Percentiles rank a stretch among this genome's conserved stretches.
Conservation (phyloP, 2,888 invertebrate genomes). For the Sericinus montela region DNA sequence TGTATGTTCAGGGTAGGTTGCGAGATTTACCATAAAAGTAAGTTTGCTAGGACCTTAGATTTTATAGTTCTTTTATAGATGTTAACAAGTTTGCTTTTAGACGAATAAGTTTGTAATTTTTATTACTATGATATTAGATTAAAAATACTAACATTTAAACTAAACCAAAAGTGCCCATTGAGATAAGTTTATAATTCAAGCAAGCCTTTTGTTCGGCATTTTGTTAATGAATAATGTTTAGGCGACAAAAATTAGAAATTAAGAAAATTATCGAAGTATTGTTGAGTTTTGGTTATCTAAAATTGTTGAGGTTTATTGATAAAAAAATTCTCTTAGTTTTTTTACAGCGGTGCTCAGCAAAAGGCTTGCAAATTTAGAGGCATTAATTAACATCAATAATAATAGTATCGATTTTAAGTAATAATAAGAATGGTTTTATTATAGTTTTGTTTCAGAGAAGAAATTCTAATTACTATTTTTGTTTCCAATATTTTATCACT, state of each 20-base stretch:
- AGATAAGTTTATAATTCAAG: conserved; percentile 74
- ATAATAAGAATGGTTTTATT: conserved; percentile 75
- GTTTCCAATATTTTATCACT: conserved; percentile 78
- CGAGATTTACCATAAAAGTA: conserved; percentile 66
- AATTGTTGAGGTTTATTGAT: conserved; percentile 73
- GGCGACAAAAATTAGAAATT: conserved; percentile 74
- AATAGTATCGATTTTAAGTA: conserved; percentile 73
- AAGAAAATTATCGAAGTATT: conserved; percentile 72
- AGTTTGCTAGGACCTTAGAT: conserved; percentile 72
- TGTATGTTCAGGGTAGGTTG: conserved; percentile 72
- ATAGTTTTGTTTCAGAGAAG: conserved; percentile 77
- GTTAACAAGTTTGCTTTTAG: conserved; percentile 76
- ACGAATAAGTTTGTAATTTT: conserved; percentile 74
- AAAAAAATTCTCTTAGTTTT: conserved; percentile 62
- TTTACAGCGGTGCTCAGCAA: conserved; percentile 64
- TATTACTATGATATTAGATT: conserved; percentile 73
- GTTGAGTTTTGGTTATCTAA: conserved; percentile 75
- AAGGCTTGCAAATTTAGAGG: conserved; percentile 73
- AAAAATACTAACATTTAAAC: conserved; percentile 75
- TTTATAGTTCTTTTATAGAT: conserved; percentile 74
- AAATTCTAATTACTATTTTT: conserved; percentile 78
- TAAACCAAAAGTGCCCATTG: conserved; percentile 81
- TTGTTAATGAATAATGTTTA: conserved; percentile 72
- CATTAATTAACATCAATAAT: conserved; percentile 76
- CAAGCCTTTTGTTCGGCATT: conserved; percentile 71